These are phyloP conservation scores for Drosophila acutilabella DNA, from an alignment of 2,888 invertebrate species.

Conservation along the genomic window DNA sequence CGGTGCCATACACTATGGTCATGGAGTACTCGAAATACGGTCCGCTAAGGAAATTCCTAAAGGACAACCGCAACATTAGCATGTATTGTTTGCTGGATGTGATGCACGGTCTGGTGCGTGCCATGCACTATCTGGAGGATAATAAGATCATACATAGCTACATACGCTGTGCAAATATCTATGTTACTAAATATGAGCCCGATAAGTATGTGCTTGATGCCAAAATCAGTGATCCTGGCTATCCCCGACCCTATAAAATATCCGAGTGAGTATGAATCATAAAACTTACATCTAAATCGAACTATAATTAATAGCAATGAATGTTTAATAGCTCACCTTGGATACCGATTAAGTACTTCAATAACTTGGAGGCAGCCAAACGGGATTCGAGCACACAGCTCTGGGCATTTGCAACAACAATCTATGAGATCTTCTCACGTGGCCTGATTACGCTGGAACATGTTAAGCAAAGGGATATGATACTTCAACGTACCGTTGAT, in stretches of 20 bases:
- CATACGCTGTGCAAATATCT: slow-evolving; percentile 92
- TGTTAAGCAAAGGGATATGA: slow-evolving; percentile 79
- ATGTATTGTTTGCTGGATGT: slow-evolving; percentile 92
- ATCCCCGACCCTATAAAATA: slow-evolving; percentile 87
- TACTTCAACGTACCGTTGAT: slow-evolving; percentile 55
- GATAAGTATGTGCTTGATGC: slow-evolving; percentile 88
- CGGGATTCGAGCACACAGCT: slow-evolving; percentile 91
- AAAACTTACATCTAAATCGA: too few species aligned
- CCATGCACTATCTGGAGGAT: slow-evolving; percentile 94
- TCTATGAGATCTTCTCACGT: slow-evolving; percentile 96
- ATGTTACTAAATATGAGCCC: slow-evolving; percentile 91
- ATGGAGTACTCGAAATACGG: slow-evolving; percentile 92
- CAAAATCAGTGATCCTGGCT: slow-evolving; percentile 93
- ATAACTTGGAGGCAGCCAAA: slow-evolving; percentile 88
- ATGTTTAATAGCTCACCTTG: slow-evolving; percentile 90
- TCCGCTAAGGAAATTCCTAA: slow-evolving; percentile 88
- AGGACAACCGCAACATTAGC: slow-evolving; percentile 86
- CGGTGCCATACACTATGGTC: slow-evolving; percentile 92
- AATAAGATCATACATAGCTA: slow-evolving; percentile 93
- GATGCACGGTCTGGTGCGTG: slow-evolving; percentile 92
- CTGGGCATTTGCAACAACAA: slow-evolving; percentile 96
- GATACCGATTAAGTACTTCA: slow-evolving; percentile 94
- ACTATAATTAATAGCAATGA: too few species aligned
- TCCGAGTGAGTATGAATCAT: slow-evolving; percentile 55
- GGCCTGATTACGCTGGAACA: slow-evolving; percentile 86